Evolutionary conservation across 2,797 vertebrate genomes (phyloP), one percentile per base, ranked within the genome.

Genomic region (Forpus xanthops): DNA sequence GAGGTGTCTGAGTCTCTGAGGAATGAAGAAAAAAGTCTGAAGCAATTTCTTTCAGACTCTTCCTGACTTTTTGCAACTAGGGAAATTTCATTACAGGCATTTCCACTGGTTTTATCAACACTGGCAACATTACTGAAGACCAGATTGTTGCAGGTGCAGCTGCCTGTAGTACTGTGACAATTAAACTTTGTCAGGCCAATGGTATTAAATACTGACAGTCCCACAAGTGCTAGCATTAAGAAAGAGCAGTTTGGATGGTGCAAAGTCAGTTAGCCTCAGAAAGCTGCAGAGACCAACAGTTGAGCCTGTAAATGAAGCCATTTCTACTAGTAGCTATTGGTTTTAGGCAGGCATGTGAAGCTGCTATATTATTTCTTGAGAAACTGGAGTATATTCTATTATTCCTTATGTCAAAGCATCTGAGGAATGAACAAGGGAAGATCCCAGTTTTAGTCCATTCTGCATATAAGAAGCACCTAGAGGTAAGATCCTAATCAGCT

Each of bases 171-270:
- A 39, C 28, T 41, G 35, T 61, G 71, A 71, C 82, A 91, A 52
- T 86, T 91, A 85, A 91, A 91, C 47, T 92, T 90, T 47, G 85
- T 91, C n/a, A 90, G 70, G 74, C 86, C 79, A 73, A 47, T 70
- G 71, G 76, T 53, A 71, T 91, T 89, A 79, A 80, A 71, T n/a
- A 19, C 52, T 83, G 78, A 61, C 85, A 93, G 73, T 56, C 78
- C 81, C 37, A 71, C 31, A 55, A 68, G 33, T 11, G 17, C 55
- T 66, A 87, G 71, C 67, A 76, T 10, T 49, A 41, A 66, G 37
- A 52, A 62, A 55, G 39, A 60, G 37, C 35, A 87, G 67, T 64
- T 58, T 70, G 83, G 50, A 85, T 56, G 47, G 25, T 76, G 52
- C 52, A 70, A 89, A 66, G 20, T 67, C 41, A 64, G 47, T 67